These are phyloP conservation scores for Therioaphis trifolii DNA, from an alignment of 2,888 invertebrate genomes.

Conservation along the genomic window DNA sequence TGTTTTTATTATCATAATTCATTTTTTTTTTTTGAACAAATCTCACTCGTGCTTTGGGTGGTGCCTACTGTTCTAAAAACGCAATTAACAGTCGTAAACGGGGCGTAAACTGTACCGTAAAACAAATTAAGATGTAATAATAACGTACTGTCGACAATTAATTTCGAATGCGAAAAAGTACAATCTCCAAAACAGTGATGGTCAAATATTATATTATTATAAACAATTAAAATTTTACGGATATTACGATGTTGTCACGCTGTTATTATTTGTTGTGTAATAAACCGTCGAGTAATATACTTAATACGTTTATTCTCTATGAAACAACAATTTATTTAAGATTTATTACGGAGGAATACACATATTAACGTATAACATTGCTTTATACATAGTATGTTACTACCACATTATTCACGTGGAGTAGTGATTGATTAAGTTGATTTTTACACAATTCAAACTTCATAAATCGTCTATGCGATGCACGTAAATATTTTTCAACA, in stretches of 20 bases:
- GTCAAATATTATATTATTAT: background rate
- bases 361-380: too few relatives aligned
- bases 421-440: too few relatives aligned
- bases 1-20: background rate
- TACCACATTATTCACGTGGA: too few relatives aligned
- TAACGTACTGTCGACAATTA: background rate
- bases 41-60: background rate
- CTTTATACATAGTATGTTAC: too few relatives aligned
- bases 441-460: too few relatives aligned
- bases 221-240: background rate
- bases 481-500: too few relatives aligned
- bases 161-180: background rate
- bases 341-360: background rate
- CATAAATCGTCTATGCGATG: too few relatives aligned
- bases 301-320: background rate
- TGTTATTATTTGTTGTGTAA: background rate
- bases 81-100: slow-evolving; percentile 25
- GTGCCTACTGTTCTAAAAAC: slow-evolving; percentile 11
- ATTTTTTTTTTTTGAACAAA: background rate
- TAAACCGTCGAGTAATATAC: background rate
- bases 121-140: background rate
- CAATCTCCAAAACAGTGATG: background rate
- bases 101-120: slow-evolving; percentile 26
- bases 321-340: background rate
- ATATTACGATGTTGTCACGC: background rate